These are phyloP conservation scores for Microtus richardsoni DNA, from an alignment of 2,113 vertebrate genomes.

Conservation along the genomic window DNA sequence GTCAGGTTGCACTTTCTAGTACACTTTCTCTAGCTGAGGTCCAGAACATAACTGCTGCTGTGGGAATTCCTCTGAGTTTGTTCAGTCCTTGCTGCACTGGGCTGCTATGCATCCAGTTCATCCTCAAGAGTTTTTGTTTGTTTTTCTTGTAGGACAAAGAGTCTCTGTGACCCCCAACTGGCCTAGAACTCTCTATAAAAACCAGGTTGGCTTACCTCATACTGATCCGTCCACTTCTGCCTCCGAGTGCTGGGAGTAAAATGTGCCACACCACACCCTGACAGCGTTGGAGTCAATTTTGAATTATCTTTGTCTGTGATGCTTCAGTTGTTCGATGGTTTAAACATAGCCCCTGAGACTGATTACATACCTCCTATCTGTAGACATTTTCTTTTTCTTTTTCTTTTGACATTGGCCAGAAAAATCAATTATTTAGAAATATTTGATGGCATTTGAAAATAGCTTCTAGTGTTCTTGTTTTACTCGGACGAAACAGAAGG, in stretches of 20 bases:
- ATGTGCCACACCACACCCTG: background rate
- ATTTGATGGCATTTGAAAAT: slow-evolving; percentile 42
- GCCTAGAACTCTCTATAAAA: background rate
- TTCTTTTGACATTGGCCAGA: background rate
- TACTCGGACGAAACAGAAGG: background rate
- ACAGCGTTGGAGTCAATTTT: background rate
- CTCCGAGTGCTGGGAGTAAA: background rate
- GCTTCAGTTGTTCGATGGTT: background rate
- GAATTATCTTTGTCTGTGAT: background rate
- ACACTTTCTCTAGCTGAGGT: background rate
- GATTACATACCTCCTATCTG: background rate
- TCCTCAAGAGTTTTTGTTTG: background rate
- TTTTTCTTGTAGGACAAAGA: background rate
- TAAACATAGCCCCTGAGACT: background rate
- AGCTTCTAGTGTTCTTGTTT: slow-evolving; percentile 23
- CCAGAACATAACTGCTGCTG: background rate
- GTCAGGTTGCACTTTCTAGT: background rate
- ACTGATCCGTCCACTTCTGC: background rate
- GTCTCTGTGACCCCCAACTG: background rate
- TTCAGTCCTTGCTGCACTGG: background rate
- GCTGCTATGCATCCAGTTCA: background rate
- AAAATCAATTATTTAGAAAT: background rate
- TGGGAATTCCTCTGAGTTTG: background rate
- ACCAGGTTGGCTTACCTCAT: background rate
- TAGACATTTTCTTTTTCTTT: background rate